These are phyloP conservation scores for Colostygia pectinataria DNA, from an alignment of 2,888 invertebrate species.

Conservation along the genomic window DNA sequence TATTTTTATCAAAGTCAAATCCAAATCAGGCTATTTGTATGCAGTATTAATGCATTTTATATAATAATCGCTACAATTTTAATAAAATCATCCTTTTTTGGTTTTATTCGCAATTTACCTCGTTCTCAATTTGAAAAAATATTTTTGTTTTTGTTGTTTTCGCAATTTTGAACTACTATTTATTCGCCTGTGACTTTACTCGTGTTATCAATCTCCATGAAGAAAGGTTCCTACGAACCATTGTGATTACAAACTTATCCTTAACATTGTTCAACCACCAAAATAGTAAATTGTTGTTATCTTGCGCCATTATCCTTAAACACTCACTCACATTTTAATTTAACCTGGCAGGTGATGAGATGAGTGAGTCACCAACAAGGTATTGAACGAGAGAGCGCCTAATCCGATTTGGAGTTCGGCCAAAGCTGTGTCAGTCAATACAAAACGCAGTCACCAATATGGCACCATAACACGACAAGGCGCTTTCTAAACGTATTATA, in stretches of 20 bases:
- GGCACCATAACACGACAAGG: constrained; percentile 34
- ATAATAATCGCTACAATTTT: constrained; percentile 25
- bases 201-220: neutral
- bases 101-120: constrained; percentile 31
- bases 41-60: constrained; percentile 26
- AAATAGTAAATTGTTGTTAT: too few relatives aligned
- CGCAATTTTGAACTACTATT: constrained; percentile 1
- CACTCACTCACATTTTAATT: neutral
- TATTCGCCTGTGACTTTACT: neutral
- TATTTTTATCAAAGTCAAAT: constrained; percentile 14
- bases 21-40: constrained; percentile 23
- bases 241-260: too few relatives aligned
- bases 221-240: too few relatives aligned
- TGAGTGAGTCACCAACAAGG: constrained; percentile 21
- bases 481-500: neutral
- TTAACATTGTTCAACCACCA: too few relatives aligned
- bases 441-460: constrained; percentile 50
- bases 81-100: constrained; percentile 35
- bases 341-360: constrained; percentile 10
- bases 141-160: constrained; percentile 19
- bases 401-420: constrained; percentile 58
- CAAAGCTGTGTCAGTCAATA: constrained; percentile 54
- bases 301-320: neutral
- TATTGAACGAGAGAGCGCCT: constrained; percentile 50
- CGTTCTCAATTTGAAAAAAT: constrained; percentile 29